phyloP scores from a whole-genome alignment of 1,140 invertebrate genomes.

The Drosophila bipectinata region DNA sequence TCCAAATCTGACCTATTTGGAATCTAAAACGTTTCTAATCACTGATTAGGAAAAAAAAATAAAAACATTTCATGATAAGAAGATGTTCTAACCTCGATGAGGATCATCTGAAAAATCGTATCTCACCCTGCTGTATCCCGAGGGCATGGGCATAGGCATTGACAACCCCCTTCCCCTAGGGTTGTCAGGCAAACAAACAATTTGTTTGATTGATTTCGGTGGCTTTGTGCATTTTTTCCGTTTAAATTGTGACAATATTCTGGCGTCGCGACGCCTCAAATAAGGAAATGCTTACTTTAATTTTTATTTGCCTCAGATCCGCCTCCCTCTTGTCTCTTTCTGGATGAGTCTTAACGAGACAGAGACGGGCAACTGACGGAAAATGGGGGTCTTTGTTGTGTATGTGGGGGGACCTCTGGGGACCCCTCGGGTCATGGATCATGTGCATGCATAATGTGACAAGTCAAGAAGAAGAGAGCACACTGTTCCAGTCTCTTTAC shows the following conservation, averaged over 20 bases:
- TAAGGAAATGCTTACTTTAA: slow-evolving; percentile 79
- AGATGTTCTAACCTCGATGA: not conserved
- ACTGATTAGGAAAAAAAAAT: no score
- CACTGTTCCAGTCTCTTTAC: not conserved
- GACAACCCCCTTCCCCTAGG: no score
- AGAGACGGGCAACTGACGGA: not conserved
- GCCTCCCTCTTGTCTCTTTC: slow-evolving; percentile 4
- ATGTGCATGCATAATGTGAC: slow-evolving; percentile 68
- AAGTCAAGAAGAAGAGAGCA: slow-evolving; percentile 43
- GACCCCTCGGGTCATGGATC: slow-evolving; percentile 41
- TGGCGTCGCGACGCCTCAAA: slow-evolving; percentile 45
- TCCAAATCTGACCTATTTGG: not conserved
- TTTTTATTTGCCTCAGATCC: slow-evolving; percentile 50
- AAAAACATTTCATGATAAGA: not conserved
- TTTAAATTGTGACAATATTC: slow-evolving; percentile 57
- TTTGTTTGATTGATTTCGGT: slow-evolving; percentile 66
- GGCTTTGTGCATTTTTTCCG: slow-evolving; percentile 26
- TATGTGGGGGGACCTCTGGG: slow-evolving; percentile 18
- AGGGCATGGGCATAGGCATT: no score
- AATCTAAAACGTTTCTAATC: no score
- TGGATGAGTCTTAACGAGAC: slow-evolving; percentile 52
- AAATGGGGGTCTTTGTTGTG: slow-evolving; percentile 38
- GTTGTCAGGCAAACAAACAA: slow-evolving; percentile 17
- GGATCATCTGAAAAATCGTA: no score
- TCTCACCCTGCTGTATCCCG: no score